A percentile compares a stretch with the other conserved stretches of the same genome.
phyloP scores from a whole-genome alignment of 2,113 vertebrate genomes.

The Felis catus region DNA sequence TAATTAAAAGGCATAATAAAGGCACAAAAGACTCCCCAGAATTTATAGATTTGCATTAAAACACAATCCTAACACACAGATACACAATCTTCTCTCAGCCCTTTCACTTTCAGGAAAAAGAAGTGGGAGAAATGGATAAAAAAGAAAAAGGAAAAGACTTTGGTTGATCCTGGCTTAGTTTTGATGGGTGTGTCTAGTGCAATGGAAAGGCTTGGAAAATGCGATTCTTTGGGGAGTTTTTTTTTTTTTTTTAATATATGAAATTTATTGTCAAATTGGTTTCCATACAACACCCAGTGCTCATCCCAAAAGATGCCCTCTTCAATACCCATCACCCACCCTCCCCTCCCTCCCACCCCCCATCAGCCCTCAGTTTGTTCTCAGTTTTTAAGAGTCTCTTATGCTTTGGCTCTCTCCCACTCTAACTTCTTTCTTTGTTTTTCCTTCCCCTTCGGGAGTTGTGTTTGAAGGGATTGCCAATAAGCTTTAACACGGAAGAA shows the following conservation, averaged over 20 bases:
- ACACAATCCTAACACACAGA: background rate
- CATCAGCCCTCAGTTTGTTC: too few relatives aligned
- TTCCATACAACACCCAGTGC: too few relatives aligned
- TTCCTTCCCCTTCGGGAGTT: background rate
- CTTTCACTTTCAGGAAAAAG: background rate
- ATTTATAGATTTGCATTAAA: background rate
- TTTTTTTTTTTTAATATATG: too few relatives aligned
- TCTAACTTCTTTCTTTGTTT: too few relatives aligned
- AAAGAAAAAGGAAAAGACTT: background rate
- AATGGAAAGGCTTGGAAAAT: background rate
- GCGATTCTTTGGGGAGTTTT: background rate
- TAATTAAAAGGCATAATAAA: background rate
- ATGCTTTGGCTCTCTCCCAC: too few relatives aligned
- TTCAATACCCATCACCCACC: too few relatives aligned
- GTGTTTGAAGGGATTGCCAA: background rate
- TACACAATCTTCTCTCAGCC: background rate
- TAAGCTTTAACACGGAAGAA: background rate
- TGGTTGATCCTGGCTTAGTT: background rate
- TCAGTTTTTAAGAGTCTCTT: too few relatives aligned
- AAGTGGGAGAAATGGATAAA: background rate
- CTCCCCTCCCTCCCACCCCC: too few relatives aligned
- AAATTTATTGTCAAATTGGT: too few relatives aligned
- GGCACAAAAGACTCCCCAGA: background rate
- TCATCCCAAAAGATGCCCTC: too few relatives aligned
- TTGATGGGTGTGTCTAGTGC: background rate